phyloP scores from a whole-genome alignment of 53 echinoderm and acorn worm genomes.

The Arbacia lixula region DNA sequence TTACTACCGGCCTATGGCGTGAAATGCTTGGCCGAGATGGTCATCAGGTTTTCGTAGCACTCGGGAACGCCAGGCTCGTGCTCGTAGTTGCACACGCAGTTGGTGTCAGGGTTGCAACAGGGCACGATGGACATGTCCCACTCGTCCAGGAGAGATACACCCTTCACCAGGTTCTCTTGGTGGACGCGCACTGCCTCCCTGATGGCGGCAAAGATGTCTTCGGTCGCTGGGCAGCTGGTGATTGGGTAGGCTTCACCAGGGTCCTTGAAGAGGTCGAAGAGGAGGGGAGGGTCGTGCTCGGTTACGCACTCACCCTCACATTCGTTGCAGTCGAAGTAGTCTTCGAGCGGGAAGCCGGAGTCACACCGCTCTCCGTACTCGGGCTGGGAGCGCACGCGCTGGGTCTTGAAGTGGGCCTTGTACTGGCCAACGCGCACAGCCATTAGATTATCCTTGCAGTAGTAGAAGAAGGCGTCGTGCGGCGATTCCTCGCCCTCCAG shows the following conservation, averaged over 20 bases:
- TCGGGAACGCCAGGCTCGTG: constrained; percentile 18
- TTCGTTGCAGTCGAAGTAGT: constrained; percentile 46
- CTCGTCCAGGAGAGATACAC: constrained; percentile 57
- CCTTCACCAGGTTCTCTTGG: constrained; percentile 52
- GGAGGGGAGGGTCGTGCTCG: constrained; percentile 73
- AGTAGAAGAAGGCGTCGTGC: constrained; percentile 68
- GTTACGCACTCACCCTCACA: constrained; percentile 70
- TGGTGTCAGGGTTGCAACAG: constrained; percentile 65
- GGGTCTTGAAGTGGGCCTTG: constrained; percentile 74
- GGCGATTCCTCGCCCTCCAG: constrained; percentile 54
- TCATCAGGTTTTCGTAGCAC: constrained; percentile 36
- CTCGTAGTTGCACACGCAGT: constrained; percentile 52
- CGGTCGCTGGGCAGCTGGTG: neutral
- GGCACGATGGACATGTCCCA: constrained; percentile 42
- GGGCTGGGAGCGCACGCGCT: constrained; percentile 17
- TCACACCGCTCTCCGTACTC: constrained; percentile 36
- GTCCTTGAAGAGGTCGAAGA: constrained; percentile 73
- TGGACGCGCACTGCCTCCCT: constrained; percentile 46
- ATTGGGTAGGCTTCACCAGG: constrained; percentile 82
- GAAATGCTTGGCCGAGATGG: no score
- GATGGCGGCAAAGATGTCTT: constrained; percentile 33
- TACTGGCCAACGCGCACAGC: constrained; percentile 71
- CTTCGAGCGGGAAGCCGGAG: constrained; percentile 45
- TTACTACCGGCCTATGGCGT: no score
- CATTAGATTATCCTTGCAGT: constrained; percentile 69